Base-by-base conservation (phyloP, 2,888 invertebrate genomes). In the Aphidius colemani region DNA sequence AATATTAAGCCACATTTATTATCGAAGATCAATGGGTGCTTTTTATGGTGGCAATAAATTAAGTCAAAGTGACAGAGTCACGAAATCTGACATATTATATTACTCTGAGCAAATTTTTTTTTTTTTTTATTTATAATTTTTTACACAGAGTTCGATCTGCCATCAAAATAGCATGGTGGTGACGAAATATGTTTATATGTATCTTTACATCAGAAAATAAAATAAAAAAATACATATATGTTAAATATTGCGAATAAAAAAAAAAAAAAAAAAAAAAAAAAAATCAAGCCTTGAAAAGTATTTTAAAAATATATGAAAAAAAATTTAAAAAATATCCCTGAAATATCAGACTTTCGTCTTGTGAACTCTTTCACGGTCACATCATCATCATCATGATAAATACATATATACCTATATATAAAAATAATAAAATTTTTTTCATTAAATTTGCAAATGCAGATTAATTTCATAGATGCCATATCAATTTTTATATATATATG, bases 371-470 rank as follows among this genome's bases (percentile, higher is more conserved):
- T 44, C 44, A n/a, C 46, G 59, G 18, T 53, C 49, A 58, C 55
- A 30, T 30, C 30, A 51, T 44, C 51, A 44, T 48, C 11, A 46
- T n/a, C n/a, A n/a, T n/a, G n/a, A n/a, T n/a, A n/a, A n/a, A n/a
- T n/a, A n/a, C n/a, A n/a, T n/a, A n/a, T n/a, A n/a, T n/a, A n/a
- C n/a, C n/a, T n/a, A n/a, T n/a, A 49, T 11, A 61, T 40, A 46
- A 40, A 9, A n/a, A 39, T 10, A 51, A 50, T 40, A 49, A 49
- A 56, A 1, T 13, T 13, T 13, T 13, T 13, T 13, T 13, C 30
- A 30, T 30, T 30, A 62, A 62, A 62, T 56, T 46, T 49, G 56
- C 41, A 62, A 55, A 62, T 62, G 62, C 50, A 62, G 56, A 62
- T 62, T 62, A 62, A 62, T 57, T 62, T 62, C 56, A 56, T 43